These are phyloP conservation scores for Ips nitidus DNA, from an alignment of 1,140 invertebrate genomes.

Conservation along the genomic window DNA sequence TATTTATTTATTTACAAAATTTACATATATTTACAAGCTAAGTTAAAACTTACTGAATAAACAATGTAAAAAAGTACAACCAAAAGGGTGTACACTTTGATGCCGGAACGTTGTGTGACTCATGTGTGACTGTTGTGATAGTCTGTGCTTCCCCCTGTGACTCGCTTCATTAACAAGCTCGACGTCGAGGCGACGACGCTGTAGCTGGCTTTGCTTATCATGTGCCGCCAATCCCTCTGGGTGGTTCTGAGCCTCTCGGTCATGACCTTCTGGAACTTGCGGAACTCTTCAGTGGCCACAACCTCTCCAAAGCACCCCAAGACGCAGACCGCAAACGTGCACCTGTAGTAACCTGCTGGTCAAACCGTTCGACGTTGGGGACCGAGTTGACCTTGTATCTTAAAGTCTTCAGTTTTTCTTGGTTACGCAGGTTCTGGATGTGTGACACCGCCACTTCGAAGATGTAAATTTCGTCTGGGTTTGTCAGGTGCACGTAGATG, in stretches of 20 bases:
- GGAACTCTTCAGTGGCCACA: conserved; percentile 10
- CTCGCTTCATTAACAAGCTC: conserved; percentile 12
- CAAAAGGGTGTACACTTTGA: no score
- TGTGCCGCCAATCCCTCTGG: neutral
- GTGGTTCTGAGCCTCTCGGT: neutral
- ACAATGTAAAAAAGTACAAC: no score
- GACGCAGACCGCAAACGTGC: conserved; percentile 9
- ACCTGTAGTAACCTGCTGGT: conserved; percentile 6
- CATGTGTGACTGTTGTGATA: no score
- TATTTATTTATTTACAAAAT: no score
- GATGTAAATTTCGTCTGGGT: conserved; percentile 20
- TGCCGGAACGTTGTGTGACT: no score
- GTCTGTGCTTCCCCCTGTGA: no score
- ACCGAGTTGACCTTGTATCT: conserved; percentile 28
- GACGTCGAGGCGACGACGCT: conserved; percentile 7
- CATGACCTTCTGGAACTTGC: neutral
- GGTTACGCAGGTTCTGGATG: conserved; percentile 24
- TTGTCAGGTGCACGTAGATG: conserved; percentile 16
- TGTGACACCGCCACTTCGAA: conserved; percentile 30
- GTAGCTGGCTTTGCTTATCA: conserved; percentile 10
- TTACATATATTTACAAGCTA: no score
- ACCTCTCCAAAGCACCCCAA: conserved; percentile 21
- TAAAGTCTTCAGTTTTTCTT: conserved; percentile 25
- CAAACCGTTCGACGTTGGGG: conserved; percentile 1
- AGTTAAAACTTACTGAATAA: no score